Evolutionary conservation across 1,140 invertebrate genomes (phyloP).

Genomic region (Pseudomyrmex sp.): DNA sequence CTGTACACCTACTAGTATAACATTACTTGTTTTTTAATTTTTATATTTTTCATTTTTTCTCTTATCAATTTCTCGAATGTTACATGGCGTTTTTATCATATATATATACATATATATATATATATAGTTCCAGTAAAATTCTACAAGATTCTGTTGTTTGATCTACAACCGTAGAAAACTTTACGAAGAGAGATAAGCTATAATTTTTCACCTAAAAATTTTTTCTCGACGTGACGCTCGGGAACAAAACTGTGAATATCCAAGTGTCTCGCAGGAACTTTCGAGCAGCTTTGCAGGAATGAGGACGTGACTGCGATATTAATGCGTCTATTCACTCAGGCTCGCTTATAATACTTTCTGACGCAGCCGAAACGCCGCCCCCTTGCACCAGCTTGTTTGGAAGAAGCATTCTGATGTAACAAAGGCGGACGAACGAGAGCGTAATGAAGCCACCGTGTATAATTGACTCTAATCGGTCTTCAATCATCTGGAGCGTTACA

Average conservation of each 20-base stretch:
- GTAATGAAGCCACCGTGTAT: conserved; percentile 19
- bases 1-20: too few relatives aligned
- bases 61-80: too few relatives aligned
- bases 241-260: conserved; percentile 26
- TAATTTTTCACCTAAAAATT: conserved; percentile 41
- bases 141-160: not conserved
- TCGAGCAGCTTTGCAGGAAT: conserved; percentile 14
- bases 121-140: too few relatives aligned
- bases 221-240: conserved; percentile 11
- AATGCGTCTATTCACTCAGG: conserved; percentile 30
- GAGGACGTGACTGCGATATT: conserved; percentile 27
- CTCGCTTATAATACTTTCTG: conserved; percentile 43
- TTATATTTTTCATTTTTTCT: too few relatives aligned
- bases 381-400: too few relatives aligned
- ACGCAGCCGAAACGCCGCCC: conserved; percentile 18
- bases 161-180: not conserved
- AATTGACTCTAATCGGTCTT: conserved; percentile 39
- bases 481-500: conserved; percentile 14
- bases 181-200: not conserved
- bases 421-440: not conserved
- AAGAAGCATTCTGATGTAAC: not conserved
- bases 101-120: too few relatives aligned
- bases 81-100: too few relatives aligned
- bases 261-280: conserved; percentile 23
- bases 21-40: too few relatives aligned